A percentile compares a stretch with the other conserved stretches of the same genome.
Conservation (phyloP, 2,797 vertebrate species). For the Lepilemur ruficaudatus region DNA sequence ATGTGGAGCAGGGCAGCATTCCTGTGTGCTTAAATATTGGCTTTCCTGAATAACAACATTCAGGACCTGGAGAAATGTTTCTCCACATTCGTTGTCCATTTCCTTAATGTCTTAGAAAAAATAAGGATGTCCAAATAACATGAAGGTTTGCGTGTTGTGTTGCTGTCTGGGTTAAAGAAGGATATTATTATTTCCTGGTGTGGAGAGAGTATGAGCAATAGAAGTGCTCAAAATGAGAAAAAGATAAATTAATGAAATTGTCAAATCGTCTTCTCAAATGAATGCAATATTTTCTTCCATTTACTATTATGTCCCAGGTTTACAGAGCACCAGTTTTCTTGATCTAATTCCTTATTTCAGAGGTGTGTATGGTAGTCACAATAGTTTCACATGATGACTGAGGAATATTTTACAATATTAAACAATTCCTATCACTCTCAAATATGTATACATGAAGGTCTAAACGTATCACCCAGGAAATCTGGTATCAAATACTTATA, state of each 20-base stretch:
- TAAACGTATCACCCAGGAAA: neutral
- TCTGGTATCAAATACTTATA: neutral
- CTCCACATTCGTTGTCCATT: neutral
- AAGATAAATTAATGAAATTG: constrained; percentile 14
- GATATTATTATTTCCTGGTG: neutral
- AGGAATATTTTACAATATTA: neutral
- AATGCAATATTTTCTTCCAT: neutral
- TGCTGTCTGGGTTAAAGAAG: neutral
- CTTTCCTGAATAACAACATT: neutral
- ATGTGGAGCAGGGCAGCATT: neutral
- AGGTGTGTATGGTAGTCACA: neutral
- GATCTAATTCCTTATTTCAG: neutral
- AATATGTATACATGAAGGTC: neutral
- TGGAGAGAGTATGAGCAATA: neutral
- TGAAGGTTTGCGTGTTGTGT: neutral
- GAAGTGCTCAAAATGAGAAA: neutral
- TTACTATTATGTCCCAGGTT: neutral
- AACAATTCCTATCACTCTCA: neutral
- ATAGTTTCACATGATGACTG: neutral
- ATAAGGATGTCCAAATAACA: neutral
- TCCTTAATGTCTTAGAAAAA: neutral
- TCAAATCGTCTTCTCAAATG: neutral
- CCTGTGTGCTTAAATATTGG: neutral
- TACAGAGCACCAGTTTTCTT: neutral
- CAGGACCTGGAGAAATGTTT: neutral